Evolutionary conservation across 2,113 vertebrate genomes (phyloP).

Genomic region (Eudyptes chrysolophus): DNA sequence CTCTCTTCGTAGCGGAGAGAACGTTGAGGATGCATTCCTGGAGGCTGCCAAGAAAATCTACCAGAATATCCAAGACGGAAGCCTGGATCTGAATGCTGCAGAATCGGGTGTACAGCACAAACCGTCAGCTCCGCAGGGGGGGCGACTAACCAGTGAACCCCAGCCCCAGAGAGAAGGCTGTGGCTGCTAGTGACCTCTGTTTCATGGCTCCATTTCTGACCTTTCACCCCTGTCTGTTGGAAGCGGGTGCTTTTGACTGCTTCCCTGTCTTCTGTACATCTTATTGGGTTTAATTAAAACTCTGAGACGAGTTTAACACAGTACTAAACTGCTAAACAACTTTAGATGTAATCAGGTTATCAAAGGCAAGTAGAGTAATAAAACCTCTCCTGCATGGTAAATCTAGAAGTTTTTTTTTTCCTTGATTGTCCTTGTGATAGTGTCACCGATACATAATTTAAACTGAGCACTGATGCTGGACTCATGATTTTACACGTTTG

Average conservation of each 20-base stretch:
- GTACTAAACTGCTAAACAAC: conserved; percentile 86
- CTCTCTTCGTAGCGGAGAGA: conserved; percentile 85
- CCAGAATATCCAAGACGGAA: conserved; percentile 98
- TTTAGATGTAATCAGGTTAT: conserved; percentile 87
- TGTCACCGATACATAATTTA: conserved; percentile 77
- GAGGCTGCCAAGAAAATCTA: conserved; percentile 99
- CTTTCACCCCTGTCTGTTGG: conserved; percentile 79
- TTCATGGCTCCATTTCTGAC: conserved; percentile 65
- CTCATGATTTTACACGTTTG: conserved; percentile 74
- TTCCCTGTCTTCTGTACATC: conserved; percentile 81
- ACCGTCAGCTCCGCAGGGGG: conserved; percentile 91
- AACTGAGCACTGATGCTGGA: conserved; percentile 79
- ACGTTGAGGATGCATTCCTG: conserved; percentile 96
- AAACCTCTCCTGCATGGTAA: conserved; percentile 86
- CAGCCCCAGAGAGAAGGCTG: conserved; percentile 95
- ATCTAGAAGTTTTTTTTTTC: conserved; percentile 77
- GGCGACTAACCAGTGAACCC: conserved; percentile 89
- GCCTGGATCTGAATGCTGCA: conserved; percentile 95
- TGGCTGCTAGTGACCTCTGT: conserved; percentile 90
- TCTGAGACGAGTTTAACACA: conserved; percentile 85
- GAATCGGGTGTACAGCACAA: conserved; percentile 98
- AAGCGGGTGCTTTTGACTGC: conserved; percentile 74
- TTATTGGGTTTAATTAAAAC: conserved; percentile 83
- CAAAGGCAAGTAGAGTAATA: conserved; percentile 86
- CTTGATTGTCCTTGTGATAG: conserved; percentile 79